phyloP scores from a whole-genome alignment of 2,888 invertebrate genomes.

The Trissolcus japonicus region DNA sequence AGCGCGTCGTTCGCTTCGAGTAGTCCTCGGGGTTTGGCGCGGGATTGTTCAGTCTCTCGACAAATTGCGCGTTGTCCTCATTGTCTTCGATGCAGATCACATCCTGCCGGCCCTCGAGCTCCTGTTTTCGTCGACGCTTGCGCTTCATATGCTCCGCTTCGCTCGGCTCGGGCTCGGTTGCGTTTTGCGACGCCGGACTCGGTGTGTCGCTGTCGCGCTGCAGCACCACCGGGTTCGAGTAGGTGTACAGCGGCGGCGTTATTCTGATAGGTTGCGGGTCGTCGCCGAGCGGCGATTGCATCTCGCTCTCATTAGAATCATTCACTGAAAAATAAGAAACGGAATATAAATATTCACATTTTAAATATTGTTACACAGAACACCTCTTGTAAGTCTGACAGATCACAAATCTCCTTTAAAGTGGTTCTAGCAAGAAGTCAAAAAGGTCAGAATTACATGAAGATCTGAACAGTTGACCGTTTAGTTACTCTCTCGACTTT shows the following conservation, averaged over 20 bases:
- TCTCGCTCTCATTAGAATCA: slow-evolving; percentile 63
- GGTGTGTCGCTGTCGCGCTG: slow-evolving; percentile 77
- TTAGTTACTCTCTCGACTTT: too few species aligned
- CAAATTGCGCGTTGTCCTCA: slow-evolving; percentile 69
- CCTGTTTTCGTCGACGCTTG: slow-evolving; percentile 74
- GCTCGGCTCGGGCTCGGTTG: slow-evolving; percentile 67
- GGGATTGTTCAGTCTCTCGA: slow-evolving; percentile 66
- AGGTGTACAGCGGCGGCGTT: slow-evolving; percentile 86
- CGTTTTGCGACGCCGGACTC: slow-evolving; percentile 72
- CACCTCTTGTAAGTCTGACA: too few species aligned
- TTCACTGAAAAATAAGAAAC: slow-evolving; percentile 21
- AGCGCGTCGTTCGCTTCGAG: slow-evolving; percentile 73
- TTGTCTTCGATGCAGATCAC: slow-evolving; percentile 74
- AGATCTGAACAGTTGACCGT: too few species aligned
- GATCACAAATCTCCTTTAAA: too few species aligned
- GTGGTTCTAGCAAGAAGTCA: too few species aligned
- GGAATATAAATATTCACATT: too few species aligned
- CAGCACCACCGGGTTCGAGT: slow-evolving; percentile 84
- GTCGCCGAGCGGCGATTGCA: slow-evolving; percentile 72
- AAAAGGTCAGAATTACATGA: too few species aligned
- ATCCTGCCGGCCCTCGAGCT: slow-evolving; percentile 73
- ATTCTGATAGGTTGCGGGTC: slow-evolving; percentile 85
- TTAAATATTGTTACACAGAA: too few species aligned
- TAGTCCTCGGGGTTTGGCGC: slow-evolving; percentile 70
- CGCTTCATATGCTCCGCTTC: slow-evolving; percentile 72